Conservation (phyloP, 1,140 invertebrate genomes). For the Parasteatoda tepidariorum region DNA sequence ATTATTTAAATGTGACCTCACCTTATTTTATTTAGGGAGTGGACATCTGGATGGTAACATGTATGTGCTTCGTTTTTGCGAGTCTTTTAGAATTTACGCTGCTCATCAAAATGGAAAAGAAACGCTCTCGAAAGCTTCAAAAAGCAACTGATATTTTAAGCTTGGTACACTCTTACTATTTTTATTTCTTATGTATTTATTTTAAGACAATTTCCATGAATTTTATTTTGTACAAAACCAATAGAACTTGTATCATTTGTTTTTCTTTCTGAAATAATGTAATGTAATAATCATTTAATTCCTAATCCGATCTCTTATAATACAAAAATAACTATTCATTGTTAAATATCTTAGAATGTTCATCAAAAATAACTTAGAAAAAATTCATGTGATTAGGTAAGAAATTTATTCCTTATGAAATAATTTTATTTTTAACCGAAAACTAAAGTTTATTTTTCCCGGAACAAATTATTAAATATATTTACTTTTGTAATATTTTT, state of each 20-base stretch:
- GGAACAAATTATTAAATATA: too few species aligned
- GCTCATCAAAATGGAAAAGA: constrained; percentile 68
- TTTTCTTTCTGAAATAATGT: neutral
- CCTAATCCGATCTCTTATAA: too few species aligned
- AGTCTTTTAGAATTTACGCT: constrained; percentile 85
- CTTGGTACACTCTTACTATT: neutral
- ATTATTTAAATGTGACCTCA: too few species aligned
- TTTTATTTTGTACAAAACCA: neutral
- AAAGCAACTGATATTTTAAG: neutral
- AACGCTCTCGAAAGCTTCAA: neutral
- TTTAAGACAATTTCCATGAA: neutral
- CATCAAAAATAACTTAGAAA: too few species aligned
- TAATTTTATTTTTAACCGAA: too few species aligned
- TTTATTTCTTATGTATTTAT: neutral
- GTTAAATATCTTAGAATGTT: too few species aligned
- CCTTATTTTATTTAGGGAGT: constrained; percentile 80
- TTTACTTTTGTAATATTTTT: too few species aligned
- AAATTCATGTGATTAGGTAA: too few species aligned
- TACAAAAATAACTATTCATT: too few species aligned
- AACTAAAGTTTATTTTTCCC: too few species aligned
- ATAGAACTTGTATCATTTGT: neutral
- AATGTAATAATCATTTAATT: neutral
- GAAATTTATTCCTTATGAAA: too few species aligned
- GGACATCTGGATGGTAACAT: constrained; percentile 88
- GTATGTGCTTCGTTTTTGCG: constrained; percentile 87